Conservation (phyloP, 2,113 vertebrate species). For the Tringa solitaria region DNA sequence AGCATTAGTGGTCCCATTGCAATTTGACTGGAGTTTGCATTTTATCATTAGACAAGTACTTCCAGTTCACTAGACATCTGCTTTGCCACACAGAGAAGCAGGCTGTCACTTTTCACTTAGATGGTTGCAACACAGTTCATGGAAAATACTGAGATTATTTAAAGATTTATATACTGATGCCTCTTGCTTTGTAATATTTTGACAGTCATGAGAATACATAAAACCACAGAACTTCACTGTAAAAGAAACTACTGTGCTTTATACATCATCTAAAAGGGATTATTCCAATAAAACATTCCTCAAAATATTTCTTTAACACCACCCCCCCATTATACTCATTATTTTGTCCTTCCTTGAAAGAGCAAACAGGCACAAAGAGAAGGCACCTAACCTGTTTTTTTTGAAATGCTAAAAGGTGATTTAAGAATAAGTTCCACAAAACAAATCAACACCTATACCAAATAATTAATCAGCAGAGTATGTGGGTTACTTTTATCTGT, state of each 20-base stretch:
- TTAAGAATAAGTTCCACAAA: not conserved
- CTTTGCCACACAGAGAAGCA: not conserved
- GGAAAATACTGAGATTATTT: not conserved
- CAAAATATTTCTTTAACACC: not conserved
- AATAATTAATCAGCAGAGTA: not conserved
- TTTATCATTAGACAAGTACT: not conserved
- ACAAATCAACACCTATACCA: not conserved
- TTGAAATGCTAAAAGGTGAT: not conserved
- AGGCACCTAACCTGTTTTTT: not conserved
- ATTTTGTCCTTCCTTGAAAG: not conserved
- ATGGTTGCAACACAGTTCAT: not conserved
- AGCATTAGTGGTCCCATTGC: not conserved
- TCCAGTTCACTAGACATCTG: not conserved
- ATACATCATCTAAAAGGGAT: not conserved
- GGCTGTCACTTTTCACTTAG: not conserved
- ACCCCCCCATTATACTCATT: not conserved
- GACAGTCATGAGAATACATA: not conserved
- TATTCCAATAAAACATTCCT: not conserved
- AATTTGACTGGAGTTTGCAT: not conserved
- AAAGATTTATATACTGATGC: not conserved
- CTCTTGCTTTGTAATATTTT: not conserved
- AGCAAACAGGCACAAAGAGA: not conserved
- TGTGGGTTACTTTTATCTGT: not conserved
- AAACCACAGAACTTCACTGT: not conserved
- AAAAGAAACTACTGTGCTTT: not conserved